A percentile compares a stretch with the other conserved stretches of the same genome.
Conservation (phyloP, 2,113 vertebrate species). For the Todiramphus chloris region DNA sequence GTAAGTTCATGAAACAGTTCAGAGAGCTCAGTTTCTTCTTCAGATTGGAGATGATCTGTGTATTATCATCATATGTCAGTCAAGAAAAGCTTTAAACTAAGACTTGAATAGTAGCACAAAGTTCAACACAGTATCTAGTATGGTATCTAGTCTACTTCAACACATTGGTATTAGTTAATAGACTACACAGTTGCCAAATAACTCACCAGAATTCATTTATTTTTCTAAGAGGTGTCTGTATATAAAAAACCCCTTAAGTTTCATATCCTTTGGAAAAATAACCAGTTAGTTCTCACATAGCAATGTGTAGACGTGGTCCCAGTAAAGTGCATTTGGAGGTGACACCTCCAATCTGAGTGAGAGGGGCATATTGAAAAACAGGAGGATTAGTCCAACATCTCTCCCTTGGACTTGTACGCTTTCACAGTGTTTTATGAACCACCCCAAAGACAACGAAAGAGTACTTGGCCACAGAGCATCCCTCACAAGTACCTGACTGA, state of each 20-base stretch:
- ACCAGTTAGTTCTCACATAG: neutral
- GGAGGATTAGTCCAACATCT: neutral
- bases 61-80: neutral
- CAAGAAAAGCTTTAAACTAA: neutral
- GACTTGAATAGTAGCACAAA: neutral
- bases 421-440: neutral
- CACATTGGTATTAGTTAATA: neutral
- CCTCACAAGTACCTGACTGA: fast-evolving
- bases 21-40: neutral
- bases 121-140: neutral
- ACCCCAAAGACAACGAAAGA: neutral
- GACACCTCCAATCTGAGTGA: neutral
- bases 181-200: neutral
- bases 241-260: neutral
- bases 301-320: neutral
- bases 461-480: neutral
- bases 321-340: neutral
- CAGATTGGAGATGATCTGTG: neutral
- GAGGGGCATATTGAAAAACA: fast-evolving
- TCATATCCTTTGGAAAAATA: neutral
- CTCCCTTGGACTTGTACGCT: neutral
- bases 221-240: neutral
- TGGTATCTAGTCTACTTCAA: neutral
- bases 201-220: neutral
- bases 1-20: neutral